A percentile compares a stretch with the other conserved stretches of the same genome.
phyloP scores from a whole-genome alignment of 1,140 invertebrate genomes.

The Leguminivora glycinivorella region DNA sequence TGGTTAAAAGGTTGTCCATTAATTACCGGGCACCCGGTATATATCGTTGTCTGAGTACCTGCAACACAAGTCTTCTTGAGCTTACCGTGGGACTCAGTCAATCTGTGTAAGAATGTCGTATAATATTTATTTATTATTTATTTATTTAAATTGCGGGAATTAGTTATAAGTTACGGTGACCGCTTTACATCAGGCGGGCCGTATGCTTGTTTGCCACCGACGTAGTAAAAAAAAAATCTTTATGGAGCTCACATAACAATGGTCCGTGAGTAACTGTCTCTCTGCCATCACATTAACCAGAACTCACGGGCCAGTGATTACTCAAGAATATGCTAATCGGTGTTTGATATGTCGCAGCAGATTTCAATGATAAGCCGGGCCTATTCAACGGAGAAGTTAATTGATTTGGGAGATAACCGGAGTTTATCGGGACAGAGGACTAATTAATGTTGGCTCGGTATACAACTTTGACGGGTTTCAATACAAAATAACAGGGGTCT shows the following conservation, averaged over 20 bases:
- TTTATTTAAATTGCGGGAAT: too few relatives aligned
- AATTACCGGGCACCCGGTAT: too few relatives aligned
- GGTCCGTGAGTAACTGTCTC: not conserved
- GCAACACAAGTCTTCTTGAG: too few relatives aligned
- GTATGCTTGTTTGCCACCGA: too few relatives aligned
- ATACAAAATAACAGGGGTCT: not conserved
- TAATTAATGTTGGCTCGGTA: not conserved
- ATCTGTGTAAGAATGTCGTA: too few relatives aligned
- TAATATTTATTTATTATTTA: too few relatives aligned
- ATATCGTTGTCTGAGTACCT: too few relatives aligned
- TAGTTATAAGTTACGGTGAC: too few relatives aligned
- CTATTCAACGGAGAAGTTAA: slow-evolving; percentile 14
- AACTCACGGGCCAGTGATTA: not conserved
- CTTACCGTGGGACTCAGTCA: too few relatives aligned
- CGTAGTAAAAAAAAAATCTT: too few relatives aligned
- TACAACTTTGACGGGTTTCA: slow-evolving; percentile 1
- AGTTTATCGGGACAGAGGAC: not conserved
- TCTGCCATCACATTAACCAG: not conserved
- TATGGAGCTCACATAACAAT: not conserved
- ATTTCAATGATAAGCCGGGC: slow-evolving; percentile 11
- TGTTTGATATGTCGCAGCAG: slow-evolving; percentile 22
- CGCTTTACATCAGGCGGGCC: too few relatives aligned
- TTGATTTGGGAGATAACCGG: slow-evolving; percentile 1
- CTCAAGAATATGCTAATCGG: slow-evolving; percentile 28
- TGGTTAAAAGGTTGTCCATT: too few relatives aligned